Evolutionary conservation across 2,888 invertebrate species (phyloP).

Genomic region (Drosophila macrospina): DNA sequence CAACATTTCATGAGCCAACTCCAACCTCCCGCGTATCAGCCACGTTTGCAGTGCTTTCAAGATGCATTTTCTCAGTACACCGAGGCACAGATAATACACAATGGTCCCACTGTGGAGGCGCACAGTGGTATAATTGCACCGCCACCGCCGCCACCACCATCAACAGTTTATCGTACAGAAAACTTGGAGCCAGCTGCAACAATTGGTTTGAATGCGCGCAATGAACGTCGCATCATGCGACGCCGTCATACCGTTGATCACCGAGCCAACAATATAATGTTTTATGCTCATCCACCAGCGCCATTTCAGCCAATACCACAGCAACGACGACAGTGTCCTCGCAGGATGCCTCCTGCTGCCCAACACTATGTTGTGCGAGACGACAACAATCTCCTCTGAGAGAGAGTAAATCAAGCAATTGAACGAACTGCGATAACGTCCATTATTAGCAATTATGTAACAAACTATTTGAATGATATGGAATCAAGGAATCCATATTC

Average conservation of each 20-base stretch:
- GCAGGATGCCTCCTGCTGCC: not conserved
- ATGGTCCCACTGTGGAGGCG: not conserved
- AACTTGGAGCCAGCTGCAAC: not conserved
- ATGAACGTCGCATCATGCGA: slow-evolving; percentile 10
- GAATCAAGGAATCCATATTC: slow-evolving; percentile 3
- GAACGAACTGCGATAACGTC: slow-evolving; percentile 47
- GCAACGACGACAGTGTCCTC: not conserved
- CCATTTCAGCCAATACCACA: not conserved
- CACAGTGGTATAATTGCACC: slow-evolving; percentile 9
- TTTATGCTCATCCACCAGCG: slow-evolving; percentile 3
- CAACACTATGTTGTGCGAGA: not conserved
- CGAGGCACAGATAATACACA: not conserved
- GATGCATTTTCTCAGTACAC: slow-evolving; percentile 25
- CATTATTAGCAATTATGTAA: slow-evolving; percentile 44
- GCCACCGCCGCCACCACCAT: slow-evolving; percentile 3
- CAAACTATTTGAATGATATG: slow-evolving; percentile 37
- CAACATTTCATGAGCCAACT: slow-evolving; percentile 30
- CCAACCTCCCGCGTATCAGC: slow-evolving; percentile 25
- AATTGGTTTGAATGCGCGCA: not conserved
- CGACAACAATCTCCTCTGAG: not conserved
- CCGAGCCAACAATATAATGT: slow-evolving; percentile 6
- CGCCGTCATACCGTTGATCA: slow-evolving; percentile 40
- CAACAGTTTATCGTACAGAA: not conserved
- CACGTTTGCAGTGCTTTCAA: slow-evolving; percentile 51
- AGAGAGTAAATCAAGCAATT: slow-evolving; percentile 18